Percentiles rank a stretch among this genome's conserved stretches.
Conservation (phyloP, 2,888 invertebrate genomes). For the Diplazon laetatorius region DNA sequence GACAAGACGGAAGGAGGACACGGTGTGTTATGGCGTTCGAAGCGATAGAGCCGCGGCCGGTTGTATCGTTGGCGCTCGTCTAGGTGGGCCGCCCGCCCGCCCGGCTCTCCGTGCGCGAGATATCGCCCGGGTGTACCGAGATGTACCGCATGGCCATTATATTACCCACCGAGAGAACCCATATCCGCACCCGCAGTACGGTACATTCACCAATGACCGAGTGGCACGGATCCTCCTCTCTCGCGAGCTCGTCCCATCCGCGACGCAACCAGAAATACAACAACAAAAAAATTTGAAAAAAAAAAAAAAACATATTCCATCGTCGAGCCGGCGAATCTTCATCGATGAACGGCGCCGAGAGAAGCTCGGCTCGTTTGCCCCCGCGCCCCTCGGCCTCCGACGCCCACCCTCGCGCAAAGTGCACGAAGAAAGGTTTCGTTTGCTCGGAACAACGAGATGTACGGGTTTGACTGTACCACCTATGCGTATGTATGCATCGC, state of each 20-base stretch:
- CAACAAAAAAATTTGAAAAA: too few species aligned
- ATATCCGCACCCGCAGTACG: slow-evolving; percentile 73
- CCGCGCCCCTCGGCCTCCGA: too few species aligned
- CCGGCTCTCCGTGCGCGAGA: slow-evolving; percentile 42
- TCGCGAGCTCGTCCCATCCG: slow-evolving; percentile 64
- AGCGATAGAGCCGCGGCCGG: slow-evolving; percentile 45
- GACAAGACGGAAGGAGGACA: slow-evolving; percentile 3
- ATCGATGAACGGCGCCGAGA: not conserved
- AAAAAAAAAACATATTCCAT: too few species aligned
- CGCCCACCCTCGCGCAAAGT: slow-evolving; percentile 25
- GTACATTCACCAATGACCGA: slow-evolving; percentile 82
- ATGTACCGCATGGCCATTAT: slow-evolving; percentile 67
- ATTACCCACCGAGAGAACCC: slow-evolving; percentile 15
- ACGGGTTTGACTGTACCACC: not conserved
- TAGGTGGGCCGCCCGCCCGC: too few species aligned
- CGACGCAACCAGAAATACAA: slow-evolving; percentile 50
- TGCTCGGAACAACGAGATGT: slow-evolving; percentile 8
- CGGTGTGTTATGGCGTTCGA: slow-evolving; percentile 8
- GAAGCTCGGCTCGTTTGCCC: slow-evolving; percentile 30
- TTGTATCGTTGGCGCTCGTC: too few species aligned
- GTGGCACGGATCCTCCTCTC: slow-evolving; percentile 79
- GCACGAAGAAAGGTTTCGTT: slow-evolving; percentile 24
- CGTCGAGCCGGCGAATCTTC: slow-evolving; percentile 44
- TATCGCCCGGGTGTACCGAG: slow-evolving; percentile 53
- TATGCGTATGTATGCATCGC: not conserved